These are phyloP conservation scores for Penaeus vannamei DNA, from an alignment of 1,140 invertebrate genomes.

Conservation along the genomic window DNA sequence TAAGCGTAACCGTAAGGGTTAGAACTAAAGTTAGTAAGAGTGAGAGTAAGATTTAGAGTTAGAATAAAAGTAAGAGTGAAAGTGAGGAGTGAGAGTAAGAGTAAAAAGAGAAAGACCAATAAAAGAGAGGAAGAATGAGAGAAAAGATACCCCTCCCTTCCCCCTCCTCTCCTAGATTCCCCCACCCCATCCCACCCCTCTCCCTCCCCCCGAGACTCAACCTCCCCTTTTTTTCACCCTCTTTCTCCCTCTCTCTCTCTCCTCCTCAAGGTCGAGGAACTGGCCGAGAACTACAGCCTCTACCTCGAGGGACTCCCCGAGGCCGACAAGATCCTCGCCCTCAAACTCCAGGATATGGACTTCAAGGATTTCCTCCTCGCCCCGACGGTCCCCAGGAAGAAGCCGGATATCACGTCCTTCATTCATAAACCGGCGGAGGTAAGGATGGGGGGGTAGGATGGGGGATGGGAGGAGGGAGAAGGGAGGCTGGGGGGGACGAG, in stretches of 20 bases:
- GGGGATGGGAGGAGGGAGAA: background rate
- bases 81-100: slow-evolving; percentile 5
- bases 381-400: slow-evolving; percentile 49
- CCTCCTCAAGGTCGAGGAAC: slow-evolving; percentile 30
- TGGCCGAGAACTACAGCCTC: slow-evolving; percentile 36
- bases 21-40: background rate
- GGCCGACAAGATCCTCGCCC: slow-evolving; percentile 44
- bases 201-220: too few relatives aligned
- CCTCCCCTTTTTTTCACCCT: too few relatives aligned
- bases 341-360: slow-evolving; percentile 40
- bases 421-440: slow-evolving; percentile 58
- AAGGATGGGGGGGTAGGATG: background rate
- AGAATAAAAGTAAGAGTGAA: background rate
- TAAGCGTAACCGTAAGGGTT: background rate
- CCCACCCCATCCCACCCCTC: too few relatives aligned
- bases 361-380: slow-evolving; percentile 55
- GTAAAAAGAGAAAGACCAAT: background rate
- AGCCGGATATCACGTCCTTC: slow-evolving; percentile 56
- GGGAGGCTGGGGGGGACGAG: too few relatives aligned
- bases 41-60: background rate
- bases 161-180: background rate
- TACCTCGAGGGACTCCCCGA: slow-evolving; percentile 48
- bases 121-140: background rate
- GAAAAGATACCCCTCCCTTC: background rate
- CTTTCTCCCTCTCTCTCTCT: too few relatives aligned